Base-by-base conservation (phyloP, 2,113 vertebrate genomes). In the Alectura lathami region DNA sequence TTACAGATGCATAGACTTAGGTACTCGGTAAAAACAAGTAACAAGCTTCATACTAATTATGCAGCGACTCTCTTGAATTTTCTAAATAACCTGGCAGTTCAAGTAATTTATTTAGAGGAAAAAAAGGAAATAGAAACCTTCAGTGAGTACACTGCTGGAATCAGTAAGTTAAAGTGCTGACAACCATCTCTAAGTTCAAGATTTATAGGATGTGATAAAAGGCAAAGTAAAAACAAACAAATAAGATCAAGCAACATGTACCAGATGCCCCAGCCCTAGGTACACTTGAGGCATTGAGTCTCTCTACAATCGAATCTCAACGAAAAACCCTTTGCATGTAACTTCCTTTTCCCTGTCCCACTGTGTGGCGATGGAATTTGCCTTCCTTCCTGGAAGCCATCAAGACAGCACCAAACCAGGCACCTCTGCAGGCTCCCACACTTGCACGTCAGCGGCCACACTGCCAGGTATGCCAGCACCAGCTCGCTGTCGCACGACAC, bases 41-140 rank as follows among this genome's bases (percentile, higher is more conserved):
- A 86, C 60, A 59, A 82, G 27, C 24, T 23, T 83, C 73, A 45
- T 38, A 75, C 91, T 91, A 47, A 94, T 81, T 81, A 93, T 57
- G 73, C 27, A 48, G n/a, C 93, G 70, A 40, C 20, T 69, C 32
- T 34, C 68, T 15, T 38, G 77, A 66, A 42, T 69, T 92, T 89
- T 83, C 54, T 66, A 67, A 88, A 40, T 80, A 53, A 75, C 32
- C 11, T 17, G 50, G 50, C 70, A 93, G 69, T 48, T 86, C 81
- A 72, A 94, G 72, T 50, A 79, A 77, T n/a, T 66, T 15, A 69
- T 60, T 96, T 97, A 50, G 38, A 47, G 59, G 57, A 34, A 53
- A 94, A 89, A 84, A 14, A 30, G 94, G 88, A 85, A 84, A 94
- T 26, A 51, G 45, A 68, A 88, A 34, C 9, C 48, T 89, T 57